Evolutionary conservation across 2,797 vertebrate species (phyloP), one percentile per base, ranked within the genome.

Genomic region (Perodicticus potto): DNA sequence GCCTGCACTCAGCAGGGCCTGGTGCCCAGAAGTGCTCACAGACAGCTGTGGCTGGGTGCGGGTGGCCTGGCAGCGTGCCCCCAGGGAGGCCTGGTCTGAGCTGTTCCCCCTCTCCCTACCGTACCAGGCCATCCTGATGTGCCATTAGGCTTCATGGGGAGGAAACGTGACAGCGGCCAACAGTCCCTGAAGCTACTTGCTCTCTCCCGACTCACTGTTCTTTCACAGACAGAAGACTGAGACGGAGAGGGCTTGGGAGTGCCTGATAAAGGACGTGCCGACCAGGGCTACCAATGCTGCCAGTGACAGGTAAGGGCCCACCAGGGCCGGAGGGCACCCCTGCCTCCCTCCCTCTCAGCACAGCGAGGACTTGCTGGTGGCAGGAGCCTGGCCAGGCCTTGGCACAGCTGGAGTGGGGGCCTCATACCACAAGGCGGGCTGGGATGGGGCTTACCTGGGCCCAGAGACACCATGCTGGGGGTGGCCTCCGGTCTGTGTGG

Each of bases 401-500:
- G 20, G 84, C 72, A 37, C 12, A 22, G n/a, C 55, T 13, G 10
- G 3, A 17, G 10, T 22, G 45, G 45, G n/a, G 57, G 12, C 77
- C 61, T 40, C 53, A 72, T 9, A 32, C n/a, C 14, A 1, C 63
- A 25, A 40, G 49, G 49, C 12, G 7, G 14, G 34, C 2, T 5
- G 22, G 78, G 45, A 70, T 0, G 16, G 65, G 19, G 97, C 98
- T 98, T 61, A 99, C 99, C 98, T 32, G 19, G 98, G 82, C 97
- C 96, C 5, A 98, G 93, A 86, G 99, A 99, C 69, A 98, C 97
- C 97, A 98, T 86, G 97, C 98, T 83, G 40, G 98, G 94, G 55
- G 96, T 97, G 67, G 98, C 63, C 40, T 99, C 98, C 27, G 98
- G 96, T 96, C 97, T 67, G 4, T 97, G 98, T 67, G 63, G 95